Conservation (phyloP, 2,113 vertebrate species). For the Esox niger region DNA sequence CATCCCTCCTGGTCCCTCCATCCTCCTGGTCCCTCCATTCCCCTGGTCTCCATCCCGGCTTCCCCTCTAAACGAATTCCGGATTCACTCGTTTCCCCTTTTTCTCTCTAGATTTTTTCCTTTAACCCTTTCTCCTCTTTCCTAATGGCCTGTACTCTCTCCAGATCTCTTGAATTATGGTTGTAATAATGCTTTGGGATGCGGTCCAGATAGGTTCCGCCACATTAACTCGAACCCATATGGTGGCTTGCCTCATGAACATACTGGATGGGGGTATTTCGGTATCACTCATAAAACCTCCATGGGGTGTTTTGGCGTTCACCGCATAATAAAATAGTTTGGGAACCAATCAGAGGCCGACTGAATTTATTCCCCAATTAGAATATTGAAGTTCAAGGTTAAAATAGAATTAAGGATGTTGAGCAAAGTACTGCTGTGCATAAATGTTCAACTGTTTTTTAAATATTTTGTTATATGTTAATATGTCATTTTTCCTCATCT, state of each 20-base stretch:
- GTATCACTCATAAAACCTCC: constrained; percentile 21
- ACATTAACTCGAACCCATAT: constrained; percentile 36
- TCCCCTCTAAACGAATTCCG: too few relatives aligned
- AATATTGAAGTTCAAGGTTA: background rate
- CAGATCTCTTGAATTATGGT: constrained; percentile 24
- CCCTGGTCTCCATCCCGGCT: background rate
- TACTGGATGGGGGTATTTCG: constrained; percentile 20
- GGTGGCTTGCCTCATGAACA: constrained; percentile 21
- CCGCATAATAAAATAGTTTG: background rate
- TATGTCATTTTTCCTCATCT: too few relatives aligned
- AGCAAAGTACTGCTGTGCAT: too few relatives aligned
- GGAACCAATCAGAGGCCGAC: background rate
- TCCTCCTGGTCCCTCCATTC: too few relatives aligned
- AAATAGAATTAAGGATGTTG: background rate
- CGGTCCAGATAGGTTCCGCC: constrained; percentile 32
- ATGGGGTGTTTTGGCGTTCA: constrained; percentile 1
- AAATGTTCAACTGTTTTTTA: too few relatives aligned
- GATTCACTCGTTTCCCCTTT: too few relatives aligned
- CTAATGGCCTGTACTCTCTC: background rate
- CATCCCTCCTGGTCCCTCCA: too few relatives aligned
- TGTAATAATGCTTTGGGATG: constrained; percentile 24
- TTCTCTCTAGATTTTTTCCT: too few relatives aligned
- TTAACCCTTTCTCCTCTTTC: background rate
- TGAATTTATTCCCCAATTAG: background rate
- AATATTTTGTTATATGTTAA: too few relatives aligned